Conservation (phyloP, 1,140 invertebrate genomes). For the Spodoptera litura region DNA sequence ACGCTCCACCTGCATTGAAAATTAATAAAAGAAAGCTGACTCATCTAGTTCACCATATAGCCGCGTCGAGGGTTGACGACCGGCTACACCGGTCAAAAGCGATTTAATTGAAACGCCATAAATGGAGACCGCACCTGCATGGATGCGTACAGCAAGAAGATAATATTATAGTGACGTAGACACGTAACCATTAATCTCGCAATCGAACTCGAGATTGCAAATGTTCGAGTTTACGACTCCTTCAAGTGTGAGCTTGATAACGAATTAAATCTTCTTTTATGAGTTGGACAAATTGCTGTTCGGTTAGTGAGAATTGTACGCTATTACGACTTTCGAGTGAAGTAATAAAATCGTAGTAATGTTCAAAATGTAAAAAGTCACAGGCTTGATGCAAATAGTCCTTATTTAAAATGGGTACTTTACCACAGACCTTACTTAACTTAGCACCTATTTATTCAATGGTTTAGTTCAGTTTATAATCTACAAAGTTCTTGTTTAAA, state of each 20-base stretch:
- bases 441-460: too few relatives aligned
- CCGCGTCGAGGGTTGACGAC: constrained; percentile 70
- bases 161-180: constrained; percentile 52
- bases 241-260: constrained; percentile 24
- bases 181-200: constrained; percentile 45
- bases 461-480: too few relatives aligned
- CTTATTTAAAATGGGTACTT: too few relatives aligned
- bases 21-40: constrained; percentile 42
- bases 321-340: not conserved
- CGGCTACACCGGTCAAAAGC: constrained; percentile 74
- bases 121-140: constrained; percentile 73
- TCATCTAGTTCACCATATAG: constrained; percentile 59
- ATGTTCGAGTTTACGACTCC: constrained; percentile 38
- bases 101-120: constrained; percentile 82
- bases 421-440: too few relatives aligned
- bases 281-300: constrained; percentile 26
- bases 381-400: too few relatives aligned
- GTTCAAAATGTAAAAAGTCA: too few relatives aligned
- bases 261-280: constrained; percentile 41
- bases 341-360: too few relatives aligned
- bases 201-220: constrained; percentile 46
- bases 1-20: constrained; percentile 6
- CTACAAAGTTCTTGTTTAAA: too few relatives aligned
- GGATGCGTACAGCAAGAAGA: constrained; percentile 49
- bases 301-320: constrained; percentile 1